Evolutionary conservation across 2,797 vertebrate genomes (phyloP).

Genomic region (Paratrypauchen microcephalus): DNA sequence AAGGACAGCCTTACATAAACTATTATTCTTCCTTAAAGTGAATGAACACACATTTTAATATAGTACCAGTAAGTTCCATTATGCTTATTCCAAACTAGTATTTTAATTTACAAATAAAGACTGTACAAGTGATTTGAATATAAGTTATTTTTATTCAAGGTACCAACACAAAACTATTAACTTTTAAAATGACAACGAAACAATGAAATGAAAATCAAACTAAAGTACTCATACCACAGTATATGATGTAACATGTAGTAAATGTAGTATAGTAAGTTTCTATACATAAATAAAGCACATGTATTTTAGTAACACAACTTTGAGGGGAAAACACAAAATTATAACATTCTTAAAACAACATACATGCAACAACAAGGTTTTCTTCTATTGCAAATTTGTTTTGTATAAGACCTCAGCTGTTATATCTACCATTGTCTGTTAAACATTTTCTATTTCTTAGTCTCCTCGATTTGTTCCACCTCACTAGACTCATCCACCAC

Average conservation of each 20-base stretch:
- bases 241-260: conserved; percentile 37
- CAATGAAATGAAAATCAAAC: too few relatives aligned
- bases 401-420: not conserved
- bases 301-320: conserved; percentile 11
- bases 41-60: too few relatives aligned
- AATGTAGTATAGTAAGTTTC: not conserved
- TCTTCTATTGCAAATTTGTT: not conserved
- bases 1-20: too few relatives aligned
- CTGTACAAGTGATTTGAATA: not conserved
- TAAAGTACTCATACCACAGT: conserved; percentile 28
- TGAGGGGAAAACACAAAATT: conserved; percentile 8
- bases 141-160: conserved; percentile 43
- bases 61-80: too few relatives aligned
- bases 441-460: conserved; percentile 68
- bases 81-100: too few relatives aligned
- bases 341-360: conserved; percentile 19
- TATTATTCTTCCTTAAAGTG: too few relatives aligned
- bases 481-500: conserved; percentile 85
- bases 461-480: conserved; percentile 82
- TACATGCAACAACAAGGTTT: not conserved
- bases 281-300: conserved; percentile 1
- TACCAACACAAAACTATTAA: conserved; percentile 41
- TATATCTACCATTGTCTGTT: not conserved
- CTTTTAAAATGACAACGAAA: conserved; percentile 6
- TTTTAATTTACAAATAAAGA: too few relatives aligned